Conservation (phyloP, 2,888 invertebrate genomes). For the Eupithecia inturbata region DNA sequence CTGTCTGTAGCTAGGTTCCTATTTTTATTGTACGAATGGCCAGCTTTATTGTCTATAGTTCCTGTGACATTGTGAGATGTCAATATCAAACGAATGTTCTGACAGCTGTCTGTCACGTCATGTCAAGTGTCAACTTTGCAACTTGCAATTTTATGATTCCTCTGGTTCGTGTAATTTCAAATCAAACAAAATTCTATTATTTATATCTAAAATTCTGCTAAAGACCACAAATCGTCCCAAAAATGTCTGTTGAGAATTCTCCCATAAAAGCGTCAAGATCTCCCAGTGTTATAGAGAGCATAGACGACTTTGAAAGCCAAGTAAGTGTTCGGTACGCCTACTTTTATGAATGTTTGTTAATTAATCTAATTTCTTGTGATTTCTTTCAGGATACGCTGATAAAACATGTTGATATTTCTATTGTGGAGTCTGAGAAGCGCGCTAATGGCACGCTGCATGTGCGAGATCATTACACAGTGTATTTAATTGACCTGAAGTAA, state of each 20-base stretch:
- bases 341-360: conserved; percentile 50
- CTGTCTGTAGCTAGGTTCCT: no score
- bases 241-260: conserved; percentile 68
- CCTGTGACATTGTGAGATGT: neutral
- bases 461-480: conserved; percentile 90
- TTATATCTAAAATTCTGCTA: conserved; percentile 9
- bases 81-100: neutral
- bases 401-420: conserved; percentile 89
- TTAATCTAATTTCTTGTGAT: conserved; percentile 39
- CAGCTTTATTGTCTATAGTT: no score
- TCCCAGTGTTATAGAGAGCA: conserved; percentile 64
- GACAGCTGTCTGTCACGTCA: conserved; percentile 4
- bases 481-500: conserved; percentile 91
- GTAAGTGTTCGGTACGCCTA: conserved; percentile 68
- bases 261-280: conserved; percentile 66
- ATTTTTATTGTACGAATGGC: no score
- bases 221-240: conserved; percentile 31
- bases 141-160: conserved; percentile 7
- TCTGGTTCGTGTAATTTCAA: conserved; percentile 15
- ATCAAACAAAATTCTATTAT: conserved; percentile 34
- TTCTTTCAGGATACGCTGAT: conserved; percentile 86
- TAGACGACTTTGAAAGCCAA: conserved; percentile 72
- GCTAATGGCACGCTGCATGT: conserved; percentile 90
- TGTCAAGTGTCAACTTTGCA: conserved; percentile 9
- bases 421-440: conserved; percentile 90